These are phyloP conservation scores for Cephalotes varians DNA, from an alignment of 2,888 invertebrate genomes.

Conservation along the genomic window DNA sequence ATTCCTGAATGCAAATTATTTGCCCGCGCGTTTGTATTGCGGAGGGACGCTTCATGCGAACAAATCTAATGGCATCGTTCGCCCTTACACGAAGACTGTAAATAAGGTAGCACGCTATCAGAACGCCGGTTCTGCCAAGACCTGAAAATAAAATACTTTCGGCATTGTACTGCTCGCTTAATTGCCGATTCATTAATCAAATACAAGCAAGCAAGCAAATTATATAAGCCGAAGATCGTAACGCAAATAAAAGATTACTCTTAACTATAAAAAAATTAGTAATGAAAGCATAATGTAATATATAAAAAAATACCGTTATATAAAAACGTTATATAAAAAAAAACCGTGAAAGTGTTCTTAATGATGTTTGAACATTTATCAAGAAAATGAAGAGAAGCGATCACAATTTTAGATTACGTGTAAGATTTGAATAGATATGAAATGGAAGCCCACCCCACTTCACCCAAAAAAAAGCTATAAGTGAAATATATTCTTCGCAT, in stretches of 20 bases:
- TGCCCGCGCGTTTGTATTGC: constrained; percentile 94
- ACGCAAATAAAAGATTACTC: background rate
- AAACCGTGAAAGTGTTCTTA: background rate
- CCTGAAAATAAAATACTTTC: constrained; percentile 85
- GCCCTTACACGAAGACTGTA: constrained; percentile 92
- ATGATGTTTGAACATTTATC: background rate
- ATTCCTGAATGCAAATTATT: constrained; percentile 93
- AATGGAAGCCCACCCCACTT: background rate
- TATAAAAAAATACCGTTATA: background rate
- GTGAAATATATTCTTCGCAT: background rate
- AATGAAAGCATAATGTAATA: background rate
- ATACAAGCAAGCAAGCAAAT: background rate
- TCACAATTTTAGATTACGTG: constrained; percentile 14
- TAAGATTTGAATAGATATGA: constrained; percentile 20
- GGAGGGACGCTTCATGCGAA: constrained; percentile 91
- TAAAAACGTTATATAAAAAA: background rate
- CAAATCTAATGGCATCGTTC: constrained; percentile 93
- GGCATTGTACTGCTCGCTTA: background rate
- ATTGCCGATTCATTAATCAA: constrained; percentile 11
- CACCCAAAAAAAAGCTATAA: background rate
- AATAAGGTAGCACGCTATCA: constrained; percentile 95
- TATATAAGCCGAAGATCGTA: background rate
- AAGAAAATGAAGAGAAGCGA: background rate
- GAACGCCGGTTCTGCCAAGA: constrained; percentile 93
- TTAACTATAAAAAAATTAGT: background rate